Base-by-base conservation (phyloP, 2,888 invertebrate species). In the Orchesellides sinensis region DNA sequence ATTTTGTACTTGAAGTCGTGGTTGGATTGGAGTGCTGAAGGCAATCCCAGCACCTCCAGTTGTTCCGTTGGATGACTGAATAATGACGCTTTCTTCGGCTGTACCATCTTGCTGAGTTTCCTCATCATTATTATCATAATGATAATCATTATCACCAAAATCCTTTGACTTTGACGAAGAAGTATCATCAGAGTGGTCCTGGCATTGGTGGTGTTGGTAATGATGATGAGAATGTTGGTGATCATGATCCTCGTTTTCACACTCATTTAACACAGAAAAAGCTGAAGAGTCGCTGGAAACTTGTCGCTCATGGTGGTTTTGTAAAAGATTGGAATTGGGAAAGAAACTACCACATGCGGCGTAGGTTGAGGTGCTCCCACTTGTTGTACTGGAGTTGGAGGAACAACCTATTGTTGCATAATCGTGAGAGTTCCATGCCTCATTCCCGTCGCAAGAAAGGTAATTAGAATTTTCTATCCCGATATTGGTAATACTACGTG, bases 391-490 rank as follows among this genome's bases (percentile, higher is more conserved):
- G 12, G 35, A 21, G 35, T 21, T 56, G 21, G 72, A 59, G 17
- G 59, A 65, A 17, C 32, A 32, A 19, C n/a, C 21, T 17, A 75
- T 75, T 35, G 68, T 66, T 4, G 73, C 70, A 79, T 84, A 84
- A 63, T 85, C 85, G 73, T 84, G 85, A 79, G 84, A 85, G 84
- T 84, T 84, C 87, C 86, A 85, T 19, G 81, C 82, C 59, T 84
- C 85, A 54, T 70, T 73, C 49, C 59, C 78, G 14, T 56, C 65
- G 32, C 12, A 49, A 23, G 21, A 12, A 49, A 54, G 21, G 45
- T 59, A 65, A 66, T 59, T 73, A 54, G 23, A 66, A 40, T 59
- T 77, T 35, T 40, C 74, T 40, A 69, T 14, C 3, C 45, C 35
- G 27, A 19, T 27, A 40, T 23, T 32, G 10, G 45, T 21, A 40